Percentiles rank a stretch among this genome's conserved stretches.
These are phyloP conservation scores for Noctua comes DNA, from an alignment of 2,888 invertebrate genomes.

Conservation along the genomic window DNA sequence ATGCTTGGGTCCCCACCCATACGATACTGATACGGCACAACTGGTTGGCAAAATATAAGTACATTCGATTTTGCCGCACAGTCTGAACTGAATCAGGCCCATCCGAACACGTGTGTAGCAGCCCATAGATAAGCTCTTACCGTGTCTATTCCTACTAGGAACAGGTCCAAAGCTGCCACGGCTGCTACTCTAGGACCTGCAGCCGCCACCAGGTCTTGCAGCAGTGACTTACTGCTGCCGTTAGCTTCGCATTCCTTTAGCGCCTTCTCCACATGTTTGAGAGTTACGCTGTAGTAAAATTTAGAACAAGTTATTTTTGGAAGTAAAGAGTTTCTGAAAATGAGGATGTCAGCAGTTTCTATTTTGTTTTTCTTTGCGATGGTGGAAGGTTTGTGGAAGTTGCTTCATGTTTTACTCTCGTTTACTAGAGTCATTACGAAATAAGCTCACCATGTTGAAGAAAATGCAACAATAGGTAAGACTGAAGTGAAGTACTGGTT, in stretches of 20 bases:
- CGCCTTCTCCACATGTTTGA: constrained; percentile 91
- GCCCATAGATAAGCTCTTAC: constrained; percentile 77
- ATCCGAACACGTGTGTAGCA: background rate
- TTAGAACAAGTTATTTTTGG: background rate
- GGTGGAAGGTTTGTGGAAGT: too few relatives aligned
- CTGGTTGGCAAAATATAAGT: background rate
- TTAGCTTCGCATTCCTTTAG: constrained; percentile 81
- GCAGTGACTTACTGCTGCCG: constrained; percentile 89
- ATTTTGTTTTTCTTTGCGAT: background rate
- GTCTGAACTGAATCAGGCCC: background rate
- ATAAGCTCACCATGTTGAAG: background rate
- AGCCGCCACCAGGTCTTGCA: constrained; percentile 91
- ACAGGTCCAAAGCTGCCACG: constrained; percentile 94
- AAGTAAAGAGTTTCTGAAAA: background rate
- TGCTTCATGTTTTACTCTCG: background rate
- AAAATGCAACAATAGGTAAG: background rate
- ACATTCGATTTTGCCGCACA: background rate
- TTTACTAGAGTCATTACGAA: background rate
- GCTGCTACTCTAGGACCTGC: constrained; percentile 91
- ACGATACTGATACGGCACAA: background rate
- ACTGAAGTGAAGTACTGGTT: background rate
- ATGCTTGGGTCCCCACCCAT: background rate
- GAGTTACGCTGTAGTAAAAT: constrained; percentile 89
- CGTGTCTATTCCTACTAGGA: constrained; percentile 95
- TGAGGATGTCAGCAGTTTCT: background rate